Evolutionary conservation across 53 echinoderm and acorn worm genomes (phyloP), one percentile per base, ranked within the genome.

Genomic region (Echinarachnius parma): DNA sequence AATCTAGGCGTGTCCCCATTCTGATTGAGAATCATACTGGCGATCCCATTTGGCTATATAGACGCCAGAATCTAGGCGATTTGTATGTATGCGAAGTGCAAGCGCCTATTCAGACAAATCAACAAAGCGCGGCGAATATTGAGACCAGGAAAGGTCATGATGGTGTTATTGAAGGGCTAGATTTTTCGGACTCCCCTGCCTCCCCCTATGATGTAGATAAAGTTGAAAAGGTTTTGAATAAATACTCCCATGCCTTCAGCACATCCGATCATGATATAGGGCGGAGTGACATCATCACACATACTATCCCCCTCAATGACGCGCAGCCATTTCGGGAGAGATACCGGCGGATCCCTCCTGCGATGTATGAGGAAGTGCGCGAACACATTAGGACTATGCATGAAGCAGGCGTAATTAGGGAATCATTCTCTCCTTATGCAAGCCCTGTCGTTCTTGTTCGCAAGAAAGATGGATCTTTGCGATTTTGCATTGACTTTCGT

Each of bases 371-470:
- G 2, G 83, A 83, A 28, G 68, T 83, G 21, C 77, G 68, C 11
- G 56, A 83, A 19, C 64, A 63, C 28, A 16, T 83, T 9, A 25
- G 53, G 2, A 36, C 66, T 0, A 84, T 78, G 78, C 34, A 69
- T 24, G 53, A 69, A 4, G 25, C 49, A 5, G 71, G 71, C 2
- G 70, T 61, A 0, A 78, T 83, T 48, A 34, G 78, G 19, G 61
- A 60, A 22, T 83, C 78, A 21, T 59, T 66, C 34, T 64, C 77
- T 8, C 83, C 83, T 0, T 83, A 83, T 68, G 83, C 69, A 20
- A 55, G 77, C 52, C 78, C 77, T 4, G 57, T 83, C 2, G 83
- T 83, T 4, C 26, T 83, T n/a, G 83, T 83, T 18, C 28, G 69
- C 18, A 83, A 78, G 70, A 77, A 67, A 30, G 78, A 77, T 49